These are phyloP conservation scores for Pristionchus japonicus DNA, from an alignment of 2,888 invertebrate genomes.

Conservation along the genomic window DNA sequence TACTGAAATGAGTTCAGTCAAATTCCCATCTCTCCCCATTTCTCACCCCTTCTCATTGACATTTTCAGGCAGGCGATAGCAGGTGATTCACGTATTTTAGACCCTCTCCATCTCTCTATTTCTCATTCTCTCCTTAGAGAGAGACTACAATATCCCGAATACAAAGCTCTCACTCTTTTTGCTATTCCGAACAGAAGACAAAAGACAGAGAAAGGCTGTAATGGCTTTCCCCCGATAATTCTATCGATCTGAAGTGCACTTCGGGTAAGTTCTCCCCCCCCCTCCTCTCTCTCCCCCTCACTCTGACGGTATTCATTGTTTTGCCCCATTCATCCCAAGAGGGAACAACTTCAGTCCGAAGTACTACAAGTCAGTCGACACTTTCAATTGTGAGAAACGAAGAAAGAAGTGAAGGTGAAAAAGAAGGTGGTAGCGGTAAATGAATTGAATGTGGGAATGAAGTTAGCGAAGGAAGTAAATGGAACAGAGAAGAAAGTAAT, in stretches of 20 bases:
- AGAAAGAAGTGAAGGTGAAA: not conserved
- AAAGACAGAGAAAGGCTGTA: not conserved
- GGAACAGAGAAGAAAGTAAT: not conserved
- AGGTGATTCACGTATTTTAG: not conserved
- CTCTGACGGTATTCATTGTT: slow-evolving; percentile 2
- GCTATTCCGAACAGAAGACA: not conserved
- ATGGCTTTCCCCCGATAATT: not conserved
- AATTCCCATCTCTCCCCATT: not conserved
- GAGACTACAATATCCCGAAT: not conserved
- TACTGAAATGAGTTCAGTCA: not conserved
- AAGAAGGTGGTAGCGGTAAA: not conserved
- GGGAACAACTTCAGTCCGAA: not conserved
- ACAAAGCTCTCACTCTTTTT: not conserved
- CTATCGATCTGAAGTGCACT: not conserved
- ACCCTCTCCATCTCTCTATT: not conserved
- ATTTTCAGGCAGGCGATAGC: not conserved
- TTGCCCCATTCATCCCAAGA: not conserved
- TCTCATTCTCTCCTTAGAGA: not conserved
- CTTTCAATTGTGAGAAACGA: slow-evolving; percentile 22
- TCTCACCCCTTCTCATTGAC: not conserved
- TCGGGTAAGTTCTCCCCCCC: not conserved
- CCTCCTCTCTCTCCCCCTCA: not conserved
- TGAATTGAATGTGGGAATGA: not conserved
- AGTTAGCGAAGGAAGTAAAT: not conserved
- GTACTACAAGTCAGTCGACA: not conserved